Conservation (phyloP, 2,888 invertebrate species). For the Lypha dubia region DNA sequence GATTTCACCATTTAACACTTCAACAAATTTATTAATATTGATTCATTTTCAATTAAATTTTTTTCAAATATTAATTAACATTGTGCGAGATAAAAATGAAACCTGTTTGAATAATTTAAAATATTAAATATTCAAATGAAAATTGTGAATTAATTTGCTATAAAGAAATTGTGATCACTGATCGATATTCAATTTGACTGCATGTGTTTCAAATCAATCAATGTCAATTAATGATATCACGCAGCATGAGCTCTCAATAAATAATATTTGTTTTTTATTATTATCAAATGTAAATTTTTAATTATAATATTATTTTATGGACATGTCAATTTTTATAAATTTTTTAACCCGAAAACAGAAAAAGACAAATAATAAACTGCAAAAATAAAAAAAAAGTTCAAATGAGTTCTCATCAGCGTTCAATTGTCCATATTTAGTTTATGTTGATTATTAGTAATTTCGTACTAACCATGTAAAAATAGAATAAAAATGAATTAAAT, state of each 20-base stretch:
- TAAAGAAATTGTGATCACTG: slow-evolving; percentile 2
- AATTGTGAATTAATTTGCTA: slow-evolving; percentile 1
- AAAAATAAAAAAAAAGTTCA: too few species aligned
- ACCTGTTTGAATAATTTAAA: slow-evolving; percentile 45
- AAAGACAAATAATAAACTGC: neutral
- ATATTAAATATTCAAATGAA: slow-evolving; percentile 16
- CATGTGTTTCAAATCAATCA: slow-evolving; percentile 64
- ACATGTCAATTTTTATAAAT: slow-evolving; percentile 2
- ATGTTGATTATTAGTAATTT: too few species aligned
- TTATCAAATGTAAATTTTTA: slow-evolving; percentile 3
- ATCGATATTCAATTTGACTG: slow-evolving; percentile 38
- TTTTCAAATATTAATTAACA: slow-evolving; percentile 4
- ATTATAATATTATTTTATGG: slow-evolving; percentile 10
- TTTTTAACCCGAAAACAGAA: neutral
- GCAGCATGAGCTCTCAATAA: slow-evolving; percentile 42
- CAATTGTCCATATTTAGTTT: too few species aligned
- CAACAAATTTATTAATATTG: slow-evolving; percentile 19
- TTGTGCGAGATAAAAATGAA: slow-evolving; percentile 20
- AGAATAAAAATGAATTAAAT: too few species aligned
- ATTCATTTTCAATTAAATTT: slow-evolving; percentile 36
- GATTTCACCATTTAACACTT: slow-evolving; percentile 68
- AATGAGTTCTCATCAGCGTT: too few species aligned
- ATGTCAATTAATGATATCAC: slow-evolving; percentile 66
- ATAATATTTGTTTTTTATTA: too few species aligned
- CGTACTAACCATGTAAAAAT: too few species aligned